A percentile compares a stretch with the other conserved stretches of the same genome.
phyloP scores from a whole-genome alignment of 2,797 vertebrate genomes.

The Rhodeus uyekii region DNA sequence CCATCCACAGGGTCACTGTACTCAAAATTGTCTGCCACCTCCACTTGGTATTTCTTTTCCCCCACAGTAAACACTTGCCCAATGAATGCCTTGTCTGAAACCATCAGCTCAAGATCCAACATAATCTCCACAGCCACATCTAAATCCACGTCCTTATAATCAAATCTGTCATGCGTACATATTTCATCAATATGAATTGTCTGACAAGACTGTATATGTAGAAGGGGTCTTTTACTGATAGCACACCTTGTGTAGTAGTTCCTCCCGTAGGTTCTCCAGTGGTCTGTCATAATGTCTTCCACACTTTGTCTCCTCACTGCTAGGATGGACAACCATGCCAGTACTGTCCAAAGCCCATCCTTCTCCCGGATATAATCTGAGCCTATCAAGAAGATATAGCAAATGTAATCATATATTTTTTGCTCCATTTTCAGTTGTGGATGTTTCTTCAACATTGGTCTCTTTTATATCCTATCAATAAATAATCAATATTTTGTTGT shows the following conservation, averaged over 20 bases:
- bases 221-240: background rate
- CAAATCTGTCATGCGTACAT: constrained; percentile 80
- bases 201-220: no score
- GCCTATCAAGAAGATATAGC: constrained; percentile 70
- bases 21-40: constrained; percentile 94
- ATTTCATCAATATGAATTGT: background rate
- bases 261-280: constrained; percentile 94
- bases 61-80: constrained; percentile 85
- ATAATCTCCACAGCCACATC: constrained; percentile 93
- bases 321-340: constrained; percentile 95
- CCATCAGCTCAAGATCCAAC: constrained; percentile 88
- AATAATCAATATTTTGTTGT: background rate
- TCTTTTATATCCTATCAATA: background rate
- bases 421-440: background rate
- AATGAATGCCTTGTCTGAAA: constrained; percentile 87
- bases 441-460: background rate
- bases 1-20: constrained; percentile 94
- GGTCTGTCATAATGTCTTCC: constrained; percentile 90
- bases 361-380: constrained; percentile 97
- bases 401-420: background rate
- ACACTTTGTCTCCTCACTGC: constrained; percentile 88
- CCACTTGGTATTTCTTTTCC: constrained; percentile 90
- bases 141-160: constrained; percentile 92
- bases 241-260: constrained; percentile 93
- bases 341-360: constrained; percentile 95